Percentiles rank a stretch among this genome's conserved stretches.
phyloP scores from a whole-genome alignment of 2,113 vertebrate genomes.

The Chlorodrepanis virens region DNA sequence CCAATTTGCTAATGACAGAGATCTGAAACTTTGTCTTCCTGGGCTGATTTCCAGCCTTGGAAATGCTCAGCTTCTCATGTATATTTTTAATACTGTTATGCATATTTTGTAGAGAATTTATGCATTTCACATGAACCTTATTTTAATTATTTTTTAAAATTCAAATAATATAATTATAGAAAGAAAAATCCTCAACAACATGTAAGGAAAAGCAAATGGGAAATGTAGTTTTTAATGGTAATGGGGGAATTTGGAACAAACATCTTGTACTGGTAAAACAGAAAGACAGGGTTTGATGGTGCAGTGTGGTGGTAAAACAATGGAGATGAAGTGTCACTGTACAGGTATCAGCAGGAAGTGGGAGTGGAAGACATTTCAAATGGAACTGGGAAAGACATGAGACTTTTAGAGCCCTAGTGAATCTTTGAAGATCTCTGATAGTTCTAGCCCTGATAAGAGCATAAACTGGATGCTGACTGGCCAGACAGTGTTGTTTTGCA shows the following conservation, averaged over 20 bases:
- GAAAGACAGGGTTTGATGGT: not conserved
- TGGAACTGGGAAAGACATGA: not conserved
- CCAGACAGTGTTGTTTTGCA: not conserved
- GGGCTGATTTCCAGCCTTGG: not conserved
- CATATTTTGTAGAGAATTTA: not conserved
- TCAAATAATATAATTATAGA: not conserved
- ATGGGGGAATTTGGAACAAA: not conserved
- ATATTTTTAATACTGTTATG: not conserved
- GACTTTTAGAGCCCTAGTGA: not conserved
- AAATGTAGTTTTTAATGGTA: not conserved
- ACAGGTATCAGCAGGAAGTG: not conserved
- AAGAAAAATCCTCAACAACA: not conserved
- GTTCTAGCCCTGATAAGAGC: not conserved
- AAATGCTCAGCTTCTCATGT: not conserved
- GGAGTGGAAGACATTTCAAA: not conserved
- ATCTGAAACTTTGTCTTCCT: not conserved
- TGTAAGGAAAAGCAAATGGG: not conserved
- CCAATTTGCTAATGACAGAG: not conserved
- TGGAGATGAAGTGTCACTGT: not conserved
- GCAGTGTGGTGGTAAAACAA: fast-evolving
- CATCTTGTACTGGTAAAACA: not conserved
- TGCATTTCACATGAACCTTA: not conserved
- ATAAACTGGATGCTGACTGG: not conserved
- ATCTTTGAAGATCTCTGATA: not conserved
- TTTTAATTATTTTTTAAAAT: not conserved